These are phyloP conservation scores for Lasioglossum marginatum DNA, from an alignment of 2,888 invertebrate species.

Conservation along the genomic window DNA sequence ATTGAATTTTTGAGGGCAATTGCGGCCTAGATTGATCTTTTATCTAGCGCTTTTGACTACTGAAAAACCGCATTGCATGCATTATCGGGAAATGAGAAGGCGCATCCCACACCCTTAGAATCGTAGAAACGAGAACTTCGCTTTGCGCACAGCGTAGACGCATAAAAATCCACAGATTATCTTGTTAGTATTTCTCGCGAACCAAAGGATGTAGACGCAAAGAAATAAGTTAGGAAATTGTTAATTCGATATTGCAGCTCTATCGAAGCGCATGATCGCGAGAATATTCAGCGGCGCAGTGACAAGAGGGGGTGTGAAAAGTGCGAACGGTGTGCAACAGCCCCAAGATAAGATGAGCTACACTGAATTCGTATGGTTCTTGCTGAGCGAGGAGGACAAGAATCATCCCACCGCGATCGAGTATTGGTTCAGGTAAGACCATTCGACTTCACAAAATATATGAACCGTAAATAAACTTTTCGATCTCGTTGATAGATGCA, in stretches of 20 bases:
- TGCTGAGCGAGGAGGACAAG: conserved; percentile 99
- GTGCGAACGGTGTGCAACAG: conserved; percentile 75
- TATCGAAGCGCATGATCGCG: conserved; percentile 98
- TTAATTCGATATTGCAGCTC: conserved; percentile 87
- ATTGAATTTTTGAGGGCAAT: too few relatives aligned
- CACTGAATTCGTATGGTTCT: conserved; percentile 99
- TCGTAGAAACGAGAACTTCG: too few relatives aligned
- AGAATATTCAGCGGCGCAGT: conserved; percentile 99
- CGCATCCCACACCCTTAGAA: too few relatives aligned
- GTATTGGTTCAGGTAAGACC: conserved; percentile 93
- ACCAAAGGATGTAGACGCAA: neutral
- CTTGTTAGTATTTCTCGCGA: neutral
- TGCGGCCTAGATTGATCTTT: too few relatives aligned
- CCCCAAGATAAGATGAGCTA: conserved; percentile 95
- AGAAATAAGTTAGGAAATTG: neutral
- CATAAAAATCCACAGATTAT: too few relatives aligned
- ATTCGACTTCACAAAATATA: neutral
- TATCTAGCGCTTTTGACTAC: too few relatives aligned
- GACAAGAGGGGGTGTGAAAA: conserved; percentile 89
- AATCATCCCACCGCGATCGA: conserved; percentile 97
- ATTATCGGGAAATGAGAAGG: too few relatives aligned
- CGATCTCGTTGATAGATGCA: conserved; percentile 88
- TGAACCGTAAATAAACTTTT: neutral
- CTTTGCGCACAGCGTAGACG: too few relatives aligned
- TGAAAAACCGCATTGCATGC: too few relatives aligned